Base-by-base conservation (phyloP, 2,113 vertebrate genomes). In the Formicarius rufipectus region DNA sequence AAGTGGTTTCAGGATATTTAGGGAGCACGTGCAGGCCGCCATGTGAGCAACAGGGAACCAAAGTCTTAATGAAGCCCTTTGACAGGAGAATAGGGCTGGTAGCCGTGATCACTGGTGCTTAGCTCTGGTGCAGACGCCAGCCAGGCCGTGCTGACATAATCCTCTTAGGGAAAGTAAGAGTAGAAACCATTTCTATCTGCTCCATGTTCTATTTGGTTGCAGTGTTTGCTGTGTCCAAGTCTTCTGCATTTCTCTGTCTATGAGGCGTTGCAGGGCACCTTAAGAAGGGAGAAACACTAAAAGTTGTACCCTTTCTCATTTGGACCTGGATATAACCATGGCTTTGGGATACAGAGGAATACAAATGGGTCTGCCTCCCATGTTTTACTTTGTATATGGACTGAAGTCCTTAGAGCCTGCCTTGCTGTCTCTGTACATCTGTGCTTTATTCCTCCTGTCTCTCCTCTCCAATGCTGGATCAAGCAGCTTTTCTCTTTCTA, bases 21-120 rank as follows among this genome's bases (percentile, higher is more conserved):
- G 83, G 21, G 84, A 87, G 95, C 95, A 88, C 44, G 50, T 92
- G 95, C 86, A 96, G 87, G 53, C 86, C 37, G 0, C 94, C 95
- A 93, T 80, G 73, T 87, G 90, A 97, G 80, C 95, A 91, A 91
- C 93, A 90, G 97, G 98, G 95, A 91, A 94, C 95, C 91, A 31
- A 74, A 84, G 75, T 82, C 96, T 97, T 98, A 98, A 98, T 98
- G 96, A 98, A 98, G 84, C 74, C 42, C 94, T 74, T 69, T 92
- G 95, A 90, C 84, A 97, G 96, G 95, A 95, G 92, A 63, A 95
- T 80, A 73, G 44, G 80, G 39, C 87, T 95, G 94, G 85, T 94
- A 58, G 84, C 81, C 4, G 14, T 85, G 79, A 90, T 28, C 28
- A 59, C 60, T 97, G 83, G 87, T 0, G 80, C 96, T 98, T 81